Conservation (phyloP, 2,888 invertebrate genomes). For the Meandrusa payeni region DNA sequence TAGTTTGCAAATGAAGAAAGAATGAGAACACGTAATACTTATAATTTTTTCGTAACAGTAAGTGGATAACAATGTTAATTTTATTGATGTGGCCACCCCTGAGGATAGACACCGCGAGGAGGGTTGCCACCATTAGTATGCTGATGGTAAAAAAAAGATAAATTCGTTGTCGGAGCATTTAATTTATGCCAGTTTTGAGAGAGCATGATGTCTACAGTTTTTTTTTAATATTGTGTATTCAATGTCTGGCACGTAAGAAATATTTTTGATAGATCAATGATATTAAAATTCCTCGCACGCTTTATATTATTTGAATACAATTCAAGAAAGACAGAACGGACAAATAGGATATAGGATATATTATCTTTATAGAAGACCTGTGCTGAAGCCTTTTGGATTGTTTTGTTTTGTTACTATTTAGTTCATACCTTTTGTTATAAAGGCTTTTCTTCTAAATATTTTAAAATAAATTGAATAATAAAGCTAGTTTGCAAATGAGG, state of each 20-base stretch:
- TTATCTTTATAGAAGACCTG: too few species aligned
- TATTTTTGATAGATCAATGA: conserved; percentile 20
- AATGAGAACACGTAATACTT: conserved; percentile 50
- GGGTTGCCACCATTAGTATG: conserved; percentile 67
- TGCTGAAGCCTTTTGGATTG: too few species aligned
- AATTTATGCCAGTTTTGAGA: conserved; percentile 70
- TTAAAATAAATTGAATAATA: conserved; percentile 28
- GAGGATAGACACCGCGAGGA: conserved; percentile 50
- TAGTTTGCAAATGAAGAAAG: conserved; percentile 37
- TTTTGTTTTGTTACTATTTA: too few species aligned
- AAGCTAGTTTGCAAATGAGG: conserved; percentile 38
- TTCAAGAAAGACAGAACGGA: too few species aligned
- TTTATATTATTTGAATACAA: conserved; percentile 17
- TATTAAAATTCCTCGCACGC: conserved; percentile 10
- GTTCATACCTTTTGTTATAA: too few species aligned
- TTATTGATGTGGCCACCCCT: conserved; percentile 70
- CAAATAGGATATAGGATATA: too few species aligned
- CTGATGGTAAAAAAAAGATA: conserved; percentile 74
- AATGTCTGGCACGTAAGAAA: conserved; percentile 20
- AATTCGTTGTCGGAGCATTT: conserved; percentile 72
- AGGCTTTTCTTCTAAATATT: neutral
- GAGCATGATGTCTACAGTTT: conserved; percentile 37
- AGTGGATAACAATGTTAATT: conserved; percentile 80
- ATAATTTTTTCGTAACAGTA: conserved; percentile 66
- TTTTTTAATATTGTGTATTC: conserved; percentile 29